These are phyloP conservation scores for Buphagus erythrorhynchus DNA, from an alignment of 2,797 vertebrate genomes.

Conservation along the genomic window DNA sequence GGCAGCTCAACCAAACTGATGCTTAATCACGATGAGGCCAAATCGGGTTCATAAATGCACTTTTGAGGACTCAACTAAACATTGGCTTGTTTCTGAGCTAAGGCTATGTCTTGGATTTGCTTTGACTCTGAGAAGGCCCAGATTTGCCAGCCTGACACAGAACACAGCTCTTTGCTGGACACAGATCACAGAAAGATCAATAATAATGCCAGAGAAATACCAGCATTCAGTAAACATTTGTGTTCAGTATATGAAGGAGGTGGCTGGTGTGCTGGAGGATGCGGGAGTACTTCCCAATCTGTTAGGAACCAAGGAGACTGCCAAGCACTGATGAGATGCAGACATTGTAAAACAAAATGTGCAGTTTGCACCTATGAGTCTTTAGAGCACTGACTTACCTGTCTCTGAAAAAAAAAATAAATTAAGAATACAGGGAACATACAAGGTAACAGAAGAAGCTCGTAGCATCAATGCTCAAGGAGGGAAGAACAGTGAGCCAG, in stretches of 20 bases:
- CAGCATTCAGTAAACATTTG: constrained; percentile 5
- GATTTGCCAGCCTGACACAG: not conserved
- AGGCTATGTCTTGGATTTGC: not conserved
- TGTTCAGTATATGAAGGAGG: not conserved
- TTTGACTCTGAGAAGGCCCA: not conserved
- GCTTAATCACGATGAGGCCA: not conserved
- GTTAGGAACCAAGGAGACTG: not conserved
- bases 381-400: not conserved
- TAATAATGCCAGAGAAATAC: not conserved
- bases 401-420: not conserved
- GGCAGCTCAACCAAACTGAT: not conserved
- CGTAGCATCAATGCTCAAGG: not conserved
- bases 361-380: not conserved
- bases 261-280: not conserved
- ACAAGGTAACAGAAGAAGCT: not conserved
- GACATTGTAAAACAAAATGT: constrained; percentile 21
- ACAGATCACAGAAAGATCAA: constrained; percentile 22
- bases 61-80: not conserved
- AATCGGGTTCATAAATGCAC: not conserved
- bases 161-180: not conserved
- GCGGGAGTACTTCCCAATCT: not conserved
- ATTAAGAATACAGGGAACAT: not conserved
- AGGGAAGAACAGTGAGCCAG: not conserved
- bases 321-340: not conserved
- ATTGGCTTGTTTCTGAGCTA: not conserved